Percentiles rank a stretch among this genome's conserved stretches.
phyloP scores from a whole-genome alignment of 1,140 invertebrate genomes.

The Brachionus paranguensis region DNA sequence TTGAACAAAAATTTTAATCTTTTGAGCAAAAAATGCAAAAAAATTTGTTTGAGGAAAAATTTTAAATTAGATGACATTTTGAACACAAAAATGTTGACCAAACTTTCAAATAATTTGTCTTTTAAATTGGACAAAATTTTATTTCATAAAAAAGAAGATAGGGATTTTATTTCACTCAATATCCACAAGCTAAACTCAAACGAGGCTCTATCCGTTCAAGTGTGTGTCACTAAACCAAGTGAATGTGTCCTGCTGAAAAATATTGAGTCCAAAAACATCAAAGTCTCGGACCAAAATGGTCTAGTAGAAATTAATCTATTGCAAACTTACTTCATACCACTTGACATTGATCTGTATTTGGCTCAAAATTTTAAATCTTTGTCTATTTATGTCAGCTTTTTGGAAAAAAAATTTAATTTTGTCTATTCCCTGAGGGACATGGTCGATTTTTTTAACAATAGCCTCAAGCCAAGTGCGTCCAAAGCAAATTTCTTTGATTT shows the following conservation, averaged over 20 bases:
- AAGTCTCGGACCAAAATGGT: not conserved
- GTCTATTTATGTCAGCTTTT: not conserved
- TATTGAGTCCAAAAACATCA: not conserved
- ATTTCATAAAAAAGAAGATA: not conserved
- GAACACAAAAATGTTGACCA: not conserved
- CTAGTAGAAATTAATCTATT: not conserved
- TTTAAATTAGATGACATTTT: not conserved
- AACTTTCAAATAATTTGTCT: not conserved
- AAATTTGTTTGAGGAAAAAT: not conserved
- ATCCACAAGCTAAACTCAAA: not conserved
- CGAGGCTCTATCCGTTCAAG: not conserved
- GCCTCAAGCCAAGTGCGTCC: not conserved
- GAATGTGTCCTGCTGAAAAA: not conserved
- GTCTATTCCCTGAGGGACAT: not conserved
- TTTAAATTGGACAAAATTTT: not conserved
- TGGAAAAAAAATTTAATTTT: not conserved
- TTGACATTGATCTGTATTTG: not conserved
- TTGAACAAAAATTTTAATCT: not conserved
- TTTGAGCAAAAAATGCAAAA: not conserved
- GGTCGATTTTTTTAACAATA: not conserved
- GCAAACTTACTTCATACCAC: not conserved
- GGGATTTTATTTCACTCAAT: not conserved
- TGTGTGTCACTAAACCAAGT: not conserved
- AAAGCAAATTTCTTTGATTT: not conserved
- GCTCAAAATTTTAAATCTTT: not conserved